Evolutionary conservation across 2,113 vertebrate genomes (phyloP).

Genomic region (Alexandromys fortis): DNA sequence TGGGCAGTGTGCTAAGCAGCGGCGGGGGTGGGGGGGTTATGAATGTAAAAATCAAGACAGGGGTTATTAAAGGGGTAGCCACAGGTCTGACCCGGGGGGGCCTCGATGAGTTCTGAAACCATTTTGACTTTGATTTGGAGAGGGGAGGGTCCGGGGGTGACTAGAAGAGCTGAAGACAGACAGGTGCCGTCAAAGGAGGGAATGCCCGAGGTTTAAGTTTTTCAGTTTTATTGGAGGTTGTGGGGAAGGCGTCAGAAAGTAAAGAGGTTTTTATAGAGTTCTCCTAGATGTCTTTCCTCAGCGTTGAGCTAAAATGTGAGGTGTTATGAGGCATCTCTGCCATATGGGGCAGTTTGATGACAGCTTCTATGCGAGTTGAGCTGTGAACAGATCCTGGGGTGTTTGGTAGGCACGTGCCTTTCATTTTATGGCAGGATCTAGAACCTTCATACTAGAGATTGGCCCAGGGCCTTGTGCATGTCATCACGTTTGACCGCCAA

Average conservation of each 20-base stretch:
- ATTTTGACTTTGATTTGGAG: background rate
- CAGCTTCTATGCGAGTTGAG: background rate
- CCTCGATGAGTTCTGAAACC: background rate
- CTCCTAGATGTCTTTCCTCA: background rate
- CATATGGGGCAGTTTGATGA: background rate
- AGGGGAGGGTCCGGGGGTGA: too few species aligned
- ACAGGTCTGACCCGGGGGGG: too few species aligned
- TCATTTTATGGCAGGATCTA: background rate
- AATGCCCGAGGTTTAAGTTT: background rate
- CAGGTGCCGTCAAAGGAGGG: background rate
- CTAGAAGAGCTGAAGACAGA: background rate
- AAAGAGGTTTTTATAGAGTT: background rate
- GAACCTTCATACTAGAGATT: background rate
- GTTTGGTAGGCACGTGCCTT: background rate
- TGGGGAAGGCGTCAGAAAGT: background rate
- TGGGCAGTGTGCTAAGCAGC: background rate
- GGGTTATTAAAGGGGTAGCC: background rate
- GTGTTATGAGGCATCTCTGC: background rate
- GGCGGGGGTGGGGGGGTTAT: accelerated
- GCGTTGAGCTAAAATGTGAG: background rate
- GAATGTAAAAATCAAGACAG: background rate
- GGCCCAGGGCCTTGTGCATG: background rate
- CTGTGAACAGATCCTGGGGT: background rate
- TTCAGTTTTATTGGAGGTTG: too few species aligned
- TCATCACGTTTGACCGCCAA: too few species aligned